phyloP scores from a whole-genome alignment of 2,888 invertebrate genomes.

The Cantharis flavilabris region DNA sequence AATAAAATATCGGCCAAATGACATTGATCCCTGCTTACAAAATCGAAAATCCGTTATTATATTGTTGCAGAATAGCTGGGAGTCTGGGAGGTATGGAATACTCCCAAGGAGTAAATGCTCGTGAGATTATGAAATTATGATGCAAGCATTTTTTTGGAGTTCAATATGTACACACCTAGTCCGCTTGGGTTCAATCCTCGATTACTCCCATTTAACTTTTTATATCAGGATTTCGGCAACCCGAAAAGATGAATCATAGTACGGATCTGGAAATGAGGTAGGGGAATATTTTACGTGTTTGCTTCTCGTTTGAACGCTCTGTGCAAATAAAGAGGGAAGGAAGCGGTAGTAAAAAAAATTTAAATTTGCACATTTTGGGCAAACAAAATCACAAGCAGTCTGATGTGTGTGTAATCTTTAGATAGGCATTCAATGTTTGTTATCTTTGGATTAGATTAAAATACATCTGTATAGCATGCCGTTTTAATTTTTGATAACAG shows the following conservation, averaged over 20 bases:
- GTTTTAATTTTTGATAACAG: constrained; percentile 18
- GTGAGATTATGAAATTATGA: too few relatives aligned
- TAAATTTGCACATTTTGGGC: constrained; percentile 1
- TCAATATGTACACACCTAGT: too few relatives aligned
- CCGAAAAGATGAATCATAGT: background rate
- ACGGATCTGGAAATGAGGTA: background rate
- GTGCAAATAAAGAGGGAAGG: background rate
- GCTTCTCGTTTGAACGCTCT: background rate
- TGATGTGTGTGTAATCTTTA: constrained; percentile 22
- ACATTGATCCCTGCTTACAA: too few relatives aligned
- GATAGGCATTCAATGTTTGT: constrained; percentile 18
- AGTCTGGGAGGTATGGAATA: too few relatives aligned
- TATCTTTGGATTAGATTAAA: constrained; percentile 35
- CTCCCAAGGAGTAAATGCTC: too few relatives aligned
- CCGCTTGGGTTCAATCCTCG: too few relatives aligned
- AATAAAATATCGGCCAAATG: too few relatives aligned
- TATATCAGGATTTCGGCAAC: background rate
- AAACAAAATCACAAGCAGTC: constrained; percentile 30
- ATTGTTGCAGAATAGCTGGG: too few relatives aligned
- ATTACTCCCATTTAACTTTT: too few relatives aligned
- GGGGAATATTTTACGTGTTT: background rate
- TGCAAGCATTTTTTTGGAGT: too few relatives aligned
- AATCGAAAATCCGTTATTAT: too few relatives aligned
- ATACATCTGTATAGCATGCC: constrained; percentile 27
- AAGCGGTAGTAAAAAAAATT: background rate